Base-by-base conservation (phyloP, 2,888 invertebrate genomes). In the Mechanitis mazaeus region DNA sequence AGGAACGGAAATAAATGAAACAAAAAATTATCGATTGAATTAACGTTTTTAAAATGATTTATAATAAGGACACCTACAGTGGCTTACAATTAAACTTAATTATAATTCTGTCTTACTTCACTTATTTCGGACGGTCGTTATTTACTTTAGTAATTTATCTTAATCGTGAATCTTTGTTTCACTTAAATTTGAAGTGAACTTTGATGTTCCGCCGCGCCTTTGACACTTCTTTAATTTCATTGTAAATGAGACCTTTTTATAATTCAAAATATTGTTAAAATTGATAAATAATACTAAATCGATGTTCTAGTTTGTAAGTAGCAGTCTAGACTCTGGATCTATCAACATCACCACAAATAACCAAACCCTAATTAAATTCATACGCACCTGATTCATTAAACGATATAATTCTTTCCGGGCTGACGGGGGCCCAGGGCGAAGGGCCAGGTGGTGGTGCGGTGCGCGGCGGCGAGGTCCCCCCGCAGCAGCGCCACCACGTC, bases 401-500 rank as follows among this genome's bases (percentile, higher is more conserved):
- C 73, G 62, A 91, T 72, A 67, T 90, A 89, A 73, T 88, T 90
- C 67, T 83, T 75, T 6, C 71, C 79, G 0, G 86, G 84, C 64
- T 78, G 71, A 42, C 85, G 76, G 20, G 68, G 64, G 45, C 86
- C 86, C 46, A 84, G 66, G 4, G 87, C 87, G 75, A 90, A 90
- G 69, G 90, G 91, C 91, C 90, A 90, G 60, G 73, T 70, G 1
- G 77, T 70, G 7, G 83, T 83, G 2, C 83, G 73, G 2, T 67
- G 71, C 0, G 86, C 87, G 2, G 76, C 76, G 0, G 84, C 81
- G 20, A 91, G 76, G 74, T 92, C 84, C 0, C 92, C 92, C 1
- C 85, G 81, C 69, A 92, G 78, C 59, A 92, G 78, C 60, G 91
- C 85, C 65, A 92, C 84, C 64, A 92, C 85, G 70, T 92, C 91